A percentile compares a stretch with the other conserved stretches of the same genome.
These are phyloP conservation scores for Embiotoca jacksoni DNA, from an alignment of 2,113 vertebrate species.

Conservation along the genomic window DNA sequence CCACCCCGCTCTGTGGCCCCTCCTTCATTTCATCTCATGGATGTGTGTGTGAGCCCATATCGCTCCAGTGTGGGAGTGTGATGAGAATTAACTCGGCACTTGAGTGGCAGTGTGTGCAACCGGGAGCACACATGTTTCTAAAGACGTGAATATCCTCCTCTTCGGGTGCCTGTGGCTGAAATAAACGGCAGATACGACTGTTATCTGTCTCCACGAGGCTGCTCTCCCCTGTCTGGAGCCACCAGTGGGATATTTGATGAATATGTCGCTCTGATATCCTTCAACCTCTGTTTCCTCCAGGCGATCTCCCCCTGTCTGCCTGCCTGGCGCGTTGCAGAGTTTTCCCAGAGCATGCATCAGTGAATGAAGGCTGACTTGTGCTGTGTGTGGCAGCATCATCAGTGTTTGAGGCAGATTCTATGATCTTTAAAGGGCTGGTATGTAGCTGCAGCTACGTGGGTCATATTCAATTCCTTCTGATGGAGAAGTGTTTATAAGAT, in stretches of 20 bases:
- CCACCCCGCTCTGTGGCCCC: not conserved
- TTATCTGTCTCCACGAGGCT: constrained; percentile 67
- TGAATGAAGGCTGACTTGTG: constrained; percentile 43
- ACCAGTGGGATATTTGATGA: constrained; percentile 56
- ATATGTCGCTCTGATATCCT: constrained; percentile 70
- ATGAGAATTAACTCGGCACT: constrained; percentile 50
- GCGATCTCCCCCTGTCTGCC: constrained; percentile 30
- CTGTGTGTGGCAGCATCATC: constrained; percentile 35
- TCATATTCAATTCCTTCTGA: not conserved
- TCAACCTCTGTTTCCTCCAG: constrained; percentile 65
- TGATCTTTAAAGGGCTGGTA: constrained; percentile 13
- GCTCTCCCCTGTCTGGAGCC: constrained; percentile 41
- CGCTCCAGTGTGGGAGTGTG: constrained; percentile 33
- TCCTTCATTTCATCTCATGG: not conserved
- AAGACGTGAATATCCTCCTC: constrained; percentile 26
- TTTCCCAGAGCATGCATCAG: constrained; percentile 43
- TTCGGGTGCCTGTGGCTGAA: constrained; percentile 44
- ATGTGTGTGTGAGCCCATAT: not conserved
- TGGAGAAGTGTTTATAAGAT: not conserved
- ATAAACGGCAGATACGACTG: constrained; percentile 50
- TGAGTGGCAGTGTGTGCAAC: constrained; percentile 27
- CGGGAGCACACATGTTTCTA: not conserved
- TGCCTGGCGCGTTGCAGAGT: constrained; percentile 23
- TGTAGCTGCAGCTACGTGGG: not conserved
- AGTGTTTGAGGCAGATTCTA: constrained; percentile 12